These are phyloP conservation scores for Stigmatopora nigra DNA, from an alignment of 2,113 vertebrate species.

Conservation along the genomic window DNA sequence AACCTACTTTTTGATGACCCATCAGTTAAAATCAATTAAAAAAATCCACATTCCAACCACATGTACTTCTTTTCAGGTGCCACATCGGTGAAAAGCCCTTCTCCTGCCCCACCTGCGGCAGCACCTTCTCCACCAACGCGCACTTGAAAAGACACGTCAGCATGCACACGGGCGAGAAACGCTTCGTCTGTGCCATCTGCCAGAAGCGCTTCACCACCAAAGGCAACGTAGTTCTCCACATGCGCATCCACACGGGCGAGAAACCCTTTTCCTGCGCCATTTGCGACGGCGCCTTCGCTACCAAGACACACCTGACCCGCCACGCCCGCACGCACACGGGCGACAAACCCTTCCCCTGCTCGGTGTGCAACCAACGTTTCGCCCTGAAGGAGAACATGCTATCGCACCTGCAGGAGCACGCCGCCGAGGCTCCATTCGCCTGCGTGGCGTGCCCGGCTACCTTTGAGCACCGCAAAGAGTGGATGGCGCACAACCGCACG, in stretches of 20 bases:
- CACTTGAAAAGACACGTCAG: not conserved
- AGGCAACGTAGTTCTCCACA: not conserved
- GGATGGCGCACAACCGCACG: not conserved
- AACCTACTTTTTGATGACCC: too few relatives aligned
- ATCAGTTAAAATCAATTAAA: too few relatives aligned
- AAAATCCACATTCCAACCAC: too few relatives aligned
- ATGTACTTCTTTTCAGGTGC: not conserved
- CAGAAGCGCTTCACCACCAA: not conserved
- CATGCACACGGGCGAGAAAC: slow-evolving; percentile 4
- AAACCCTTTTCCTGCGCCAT: not conserved
- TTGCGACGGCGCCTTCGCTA: not conserved
- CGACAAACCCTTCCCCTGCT: not conserved
- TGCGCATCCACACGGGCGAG: slow-evolving; percentile 2
- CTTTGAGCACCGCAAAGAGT: not conserved
- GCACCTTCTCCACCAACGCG: not conserved
- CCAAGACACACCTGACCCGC: not conserved
- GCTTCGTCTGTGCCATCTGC: not conserved
- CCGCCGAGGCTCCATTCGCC: not conserved
- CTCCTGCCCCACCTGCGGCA: not conserved
- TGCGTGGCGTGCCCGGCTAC: not conserved
- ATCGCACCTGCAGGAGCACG: not conserved
- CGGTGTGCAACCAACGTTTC: not conserved
- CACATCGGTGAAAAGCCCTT: not conserved
- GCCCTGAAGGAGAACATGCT: not conserved
- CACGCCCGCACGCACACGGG: not conserved